A percentile compares a stretch with the other conserved stretches of the same genome.
These are phyloP conservation scores for Plecotus auritus DNA, from an alignment of 2,113 vertebrate genomes.

Conservation along the genomic window DNA sequence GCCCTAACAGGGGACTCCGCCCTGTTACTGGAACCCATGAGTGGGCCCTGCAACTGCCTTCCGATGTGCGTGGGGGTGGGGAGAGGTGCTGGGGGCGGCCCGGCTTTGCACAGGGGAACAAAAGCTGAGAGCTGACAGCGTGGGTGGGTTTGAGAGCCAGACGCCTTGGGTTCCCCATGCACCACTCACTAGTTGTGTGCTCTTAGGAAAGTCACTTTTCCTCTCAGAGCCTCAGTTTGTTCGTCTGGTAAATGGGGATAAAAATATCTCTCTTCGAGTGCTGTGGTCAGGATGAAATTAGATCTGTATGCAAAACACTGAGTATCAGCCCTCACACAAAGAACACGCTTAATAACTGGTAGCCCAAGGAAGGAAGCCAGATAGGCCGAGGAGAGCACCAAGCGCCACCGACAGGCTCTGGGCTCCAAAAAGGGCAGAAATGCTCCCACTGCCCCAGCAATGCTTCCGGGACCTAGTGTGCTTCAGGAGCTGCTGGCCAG, in stretches of 20 bases:
- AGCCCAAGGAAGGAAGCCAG: not conserved
- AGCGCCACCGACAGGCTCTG: rapidly evolving
- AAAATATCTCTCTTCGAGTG: constrained; percentile 15
- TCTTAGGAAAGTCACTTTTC: constrained; percentile 17
- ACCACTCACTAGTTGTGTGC: not conserved
- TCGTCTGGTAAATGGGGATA: constrained; percentile 9
- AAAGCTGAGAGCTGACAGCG: not conserved
- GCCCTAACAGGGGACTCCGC: not conserved
- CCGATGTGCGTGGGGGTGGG: not conserved
- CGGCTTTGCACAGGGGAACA: not conserved
- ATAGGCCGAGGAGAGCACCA: not conserved
- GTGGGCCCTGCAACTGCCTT: not conserved
- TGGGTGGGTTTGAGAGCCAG: not conserved
- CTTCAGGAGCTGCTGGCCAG: not conserved
- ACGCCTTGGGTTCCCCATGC: not conserved
- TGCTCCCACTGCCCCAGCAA: not conserved
- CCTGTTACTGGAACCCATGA: not conserved
- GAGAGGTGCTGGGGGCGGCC: rapidly evolving
- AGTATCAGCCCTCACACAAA: not conserved
- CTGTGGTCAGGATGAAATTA: constrained; percentile 41
- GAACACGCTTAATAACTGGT: not conserved
- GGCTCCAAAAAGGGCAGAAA: not conserved
- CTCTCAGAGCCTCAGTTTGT: not conserved
- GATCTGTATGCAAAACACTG: constrained; percentile 10
- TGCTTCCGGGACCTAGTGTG: not conserved